Conservation (phyloP, 1,140 invertebrate species). For the Coelopa frigida region DNA sequence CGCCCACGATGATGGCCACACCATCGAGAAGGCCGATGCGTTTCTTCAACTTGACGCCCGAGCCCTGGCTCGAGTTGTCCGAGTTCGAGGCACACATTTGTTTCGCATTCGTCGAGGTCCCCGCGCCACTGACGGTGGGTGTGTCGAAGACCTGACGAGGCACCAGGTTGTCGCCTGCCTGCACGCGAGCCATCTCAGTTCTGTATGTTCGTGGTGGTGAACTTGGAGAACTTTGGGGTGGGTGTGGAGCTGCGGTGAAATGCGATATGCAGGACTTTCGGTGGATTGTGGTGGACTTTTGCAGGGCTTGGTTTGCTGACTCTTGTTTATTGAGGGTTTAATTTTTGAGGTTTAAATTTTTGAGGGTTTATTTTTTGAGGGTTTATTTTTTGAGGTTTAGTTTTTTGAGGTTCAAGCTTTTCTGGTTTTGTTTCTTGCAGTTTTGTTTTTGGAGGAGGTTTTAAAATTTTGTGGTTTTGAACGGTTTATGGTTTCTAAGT, state of each 20-base stretch:
- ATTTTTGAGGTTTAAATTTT: not conserved
- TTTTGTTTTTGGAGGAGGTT: too few species aligned
- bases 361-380: too few species aligned
- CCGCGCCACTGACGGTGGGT: conserved; percentile 13
- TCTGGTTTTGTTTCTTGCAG: too few species aligned
- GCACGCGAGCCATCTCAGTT: conserved; percentile 34
- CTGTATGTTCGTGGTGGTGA: not conserved
- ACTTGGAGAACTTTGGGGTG: too few species aligned
- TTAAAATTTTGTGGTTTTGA: too few species aligned
- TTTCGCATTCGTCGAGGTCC: conserved; percentile 5
- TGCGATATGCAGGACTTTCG: too few species aligned
- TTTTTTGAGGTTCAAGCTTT: too few species aligned
- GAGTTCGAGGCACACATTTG: conserved; percentile 20
- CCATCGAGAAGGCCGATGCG: conserved; percentile 84
- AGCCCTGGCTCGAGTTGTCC: conserved; percentile 34
- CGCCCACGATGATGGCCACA: conserved; percentile 84
- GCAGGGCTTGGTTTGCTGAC: not conserved
- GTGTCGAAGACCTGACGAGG: conserved; percentile 38
- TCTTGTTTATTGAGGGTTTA: not conserved
- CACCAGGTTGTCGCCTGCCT: conserved; percentile 31
- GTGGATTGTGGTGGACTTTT: too few species aligned
- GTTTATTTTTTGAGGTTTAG: too few species aligned
- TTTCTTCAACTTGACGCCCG: conserved; percentile 68
- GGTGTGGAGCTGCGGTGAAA: too few species aligned
- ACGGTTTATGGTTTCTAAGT: too few species aligned